Conservation (phyloP, 2,888 invertebrate genomes). For the Drosophila melanosoma region DNA sequence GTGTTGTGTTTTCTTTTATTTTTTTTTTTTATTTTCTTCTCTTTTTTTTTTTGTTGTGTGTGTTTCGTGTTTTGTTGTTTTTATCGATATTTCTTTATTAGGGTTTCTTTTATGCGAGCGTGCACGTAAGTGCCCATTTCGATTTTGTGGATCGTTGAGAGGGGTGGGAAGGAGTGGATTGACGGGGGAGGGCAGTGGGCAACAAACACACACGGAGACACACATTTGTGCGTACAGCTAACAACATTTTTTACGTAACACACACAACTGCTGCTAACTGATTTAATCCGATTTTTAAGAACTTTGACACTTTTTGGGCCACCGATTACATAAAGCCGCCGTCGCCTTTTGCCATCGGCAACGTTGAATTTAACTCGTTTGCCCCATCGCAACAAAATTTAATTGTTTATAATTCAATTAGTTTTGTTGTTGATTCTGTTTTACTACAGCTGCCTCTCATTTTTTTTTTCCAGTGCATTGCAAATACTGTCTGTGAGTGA, state of each 20-base stretch:
- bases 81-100: conserved; percentile 80
- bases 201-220: conserved; percentile 16
- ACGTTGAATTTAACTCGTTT: conserved; percentile 18
- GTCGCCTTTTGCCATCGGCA: conserved; percentile 2
- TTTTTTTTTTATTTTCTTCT: conserved; percentile 27
- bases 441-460: conserved; percentile 3
- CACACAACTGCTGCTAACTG: conserved; percentile 46
- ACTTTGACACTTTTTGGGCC: conserved; percentile 46
- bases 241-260: conserved; percentile 70
- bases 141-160: conserved; percentile 15
- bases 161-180: conserved; percentile 1
- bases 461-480: conserved; percentile 28
- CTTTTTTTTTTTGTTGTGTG: conserved; percentile 18
- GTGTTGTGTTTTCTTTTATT: conserved; percentile 43
- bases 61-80: conserved; percentile 60
- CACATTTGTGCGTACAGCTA: conserved; percentile 18
- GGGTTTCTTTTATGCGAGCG: conserved; percentile 79
- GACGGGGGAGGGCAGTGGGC: conserved; percentile 3
- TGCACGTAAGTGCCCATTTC: conserved; percentile 77
- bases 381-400: conserved; percentile 35
- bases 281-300: conserved; percentile 60
- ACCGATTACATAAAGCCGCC: conserved; percentile 60
- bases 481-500: conserved; percentile 7
- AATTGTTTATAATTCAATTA: conserved; percentile 71
- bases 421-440: conserved; percentile 31